A percentile compares a stretch with the other conserved stretches of the same genome.
These are phyloP conservation scores for Notamacropus eugenii DNA, from an alignment of 2,797 vertebrate genomes.

Conservation along the genomic window DNA sequence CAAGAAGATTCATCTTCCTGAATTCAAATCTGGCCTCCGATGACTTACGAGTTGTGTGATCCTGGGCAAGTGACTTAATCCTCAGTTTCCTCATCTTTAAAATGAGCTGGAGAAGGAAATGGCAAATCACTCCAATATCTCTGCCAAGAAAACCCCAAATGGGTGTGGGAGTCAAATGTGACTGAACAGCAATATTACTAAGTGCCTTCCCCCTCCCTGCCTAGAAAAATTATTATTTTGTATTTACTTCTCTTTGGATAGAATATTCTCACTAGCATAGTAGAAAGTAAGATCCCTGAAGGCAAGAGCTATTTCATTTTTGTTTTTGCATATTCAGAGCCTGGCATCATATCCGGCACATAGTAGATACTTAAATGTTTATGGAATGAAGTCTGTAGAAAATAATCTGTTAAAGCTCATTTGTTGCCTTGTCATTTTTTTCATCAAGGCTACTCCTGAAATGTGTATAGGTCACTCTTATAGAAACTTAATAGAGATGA, in stretches of 20 bases:
- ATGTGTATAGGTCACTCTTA: background rate
- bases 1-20: background rate
- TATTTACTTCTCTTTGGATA: background rate
- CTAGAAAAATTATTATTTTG: background rate
- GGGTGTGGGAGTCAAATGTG: background rate
- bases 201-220: background rate
- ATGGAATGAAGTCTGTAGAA: background rate
- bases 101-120: background rate
- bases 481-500: background rate
- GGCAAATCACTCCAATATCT: background rate
- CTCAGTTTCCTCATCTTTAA: background rate
- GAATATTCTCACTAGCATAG: background rate
- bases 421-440: background rate
- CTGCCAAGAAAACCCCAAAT: background rate
- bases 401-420: background rate
- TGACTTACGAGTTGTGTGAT: background rate
- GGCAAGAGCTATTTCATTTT: background rate
- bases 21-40: background rate
- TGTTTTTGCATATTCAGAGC: background rate
- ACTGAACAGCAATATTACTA: background rate
- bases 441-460: background rate
- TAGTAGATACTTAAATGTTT: background rate
- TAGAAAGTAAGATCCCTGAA: background rate
- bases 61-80: background rate
- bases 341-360: background rate